phyloP scores from a whole-genome alignment of 2,113 vertebrate genomes.

The Atlantisia rogersi region DNA sequence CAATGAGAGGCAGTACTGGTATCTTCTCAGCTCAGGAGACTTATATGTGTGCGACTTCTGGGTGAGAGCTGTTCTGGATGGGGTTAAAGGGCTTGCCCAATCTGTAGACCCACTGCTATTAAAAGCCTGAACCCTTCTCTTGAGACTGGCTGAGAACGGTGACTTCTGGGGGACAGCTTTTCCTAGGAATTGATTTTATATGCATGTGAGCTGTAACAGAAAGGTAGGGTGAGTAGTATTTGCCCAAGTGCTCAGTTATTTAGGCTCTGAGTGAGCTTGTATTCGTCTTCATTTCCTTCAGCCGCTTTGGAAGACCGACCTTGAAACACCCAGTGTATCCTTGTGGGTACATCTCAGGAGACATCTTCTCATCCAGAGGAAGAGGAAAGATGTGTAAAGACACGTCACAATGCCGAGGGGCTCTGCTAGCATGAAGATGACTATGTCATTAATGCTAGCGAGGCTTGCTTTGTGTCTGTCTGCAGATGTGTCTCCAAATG shows the following conservation, averaged over 20 bases:
- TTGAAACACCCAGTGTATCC: neutral
- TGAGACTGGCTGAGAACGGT: neutral
- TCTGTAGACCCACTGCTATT: neutral
- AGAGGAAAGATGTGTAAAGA: neutral
- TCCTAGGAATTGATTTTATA: neutral
- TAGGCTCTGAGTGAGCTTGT: neutral
- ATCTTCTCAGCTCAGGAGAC: neutral
- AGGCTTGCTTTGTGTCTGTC: neutral
- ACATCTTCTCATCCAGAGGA: neutral
- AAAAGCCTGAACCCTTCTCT: neutral
- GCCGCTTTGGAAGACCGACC: neutral
- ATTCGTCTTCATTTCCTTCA: neutral
- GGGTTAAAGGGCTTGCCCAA: neutral
- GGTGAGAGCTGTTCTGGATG: neutral
- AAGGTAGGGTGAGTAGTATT: neutral
- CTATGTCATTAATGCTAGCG: rapidly evolving
- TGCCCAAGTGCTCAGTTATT: neutral
- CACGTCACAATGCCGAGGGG: neutral
- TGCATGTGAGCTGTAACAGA: neutral
- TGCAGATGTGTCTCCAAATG: neutral
- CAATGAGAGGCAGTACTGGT: neutral
- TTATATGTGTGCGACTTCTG: neutral
- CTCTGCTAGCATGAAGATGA: neutral
- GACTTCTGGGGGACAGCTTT: neutral
- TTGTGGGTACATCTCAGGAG: neutral